A percentile compares a stretch with the other conserved stretches of the same genome.
phyloP scores from a whole-genome alignment of 2,113 vertebrate genomes.

The Corythornis madagascariensis region DNA sequence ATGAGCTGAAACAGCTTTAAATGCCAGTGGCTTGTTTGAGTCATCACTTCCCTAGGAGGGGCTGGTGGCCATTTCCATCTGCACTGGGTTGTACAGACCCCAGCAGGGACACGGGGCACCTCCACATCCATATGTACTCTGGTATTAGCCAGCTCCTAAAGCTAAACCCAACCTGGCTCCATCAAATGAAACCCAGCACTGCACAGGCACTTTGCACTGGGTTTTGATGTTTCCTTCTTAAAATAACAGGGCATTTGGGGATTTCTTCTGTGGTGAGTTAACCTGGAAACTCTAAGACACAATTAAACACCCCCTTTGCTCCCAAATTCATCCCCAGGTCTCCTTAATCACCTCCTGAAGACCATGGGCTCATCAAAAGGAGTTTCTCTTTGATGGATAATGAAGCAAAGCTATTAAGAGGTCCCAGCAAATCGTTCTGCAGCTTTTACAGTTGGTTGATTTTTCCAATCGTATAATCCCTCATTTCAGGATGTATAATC shows the following conservation, averaged over 20 bases:
- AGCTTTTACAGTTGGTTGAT: background rate
- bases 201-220: background rate
- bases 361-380: background rate
- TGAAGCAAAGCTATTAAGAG: background rate
- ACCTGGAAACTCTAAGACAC: rapidly evolving
- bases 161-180: background rate
- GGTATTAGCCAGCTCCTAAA: background rate
- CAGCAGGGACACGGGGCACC: background rate
- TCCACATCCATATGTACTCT: background rate
- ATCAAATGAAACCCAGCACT: background rate
- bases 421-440: background rate
- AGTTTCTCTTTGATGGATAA: slow-evolving; percentile 13
- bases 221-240: background rate
- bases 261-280: background rate
- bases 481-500: background rate
- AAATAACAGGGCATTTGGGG: background rate
- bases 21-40: background rate
- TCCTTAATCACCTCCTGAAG: background rate
- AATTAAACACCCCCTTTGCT: background rate
- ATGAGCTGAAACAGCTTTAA: background rate
- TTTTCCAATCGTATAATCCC: background rate
- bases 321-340: background rate
- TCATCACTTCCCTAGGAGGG: background rate
- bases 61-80: background rate
- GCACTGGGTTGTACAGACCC: background rate